phyloP scores from a whole-genome alignment of 2,113 vertebrate species.

The Pterophyllum scalare region DNA sequence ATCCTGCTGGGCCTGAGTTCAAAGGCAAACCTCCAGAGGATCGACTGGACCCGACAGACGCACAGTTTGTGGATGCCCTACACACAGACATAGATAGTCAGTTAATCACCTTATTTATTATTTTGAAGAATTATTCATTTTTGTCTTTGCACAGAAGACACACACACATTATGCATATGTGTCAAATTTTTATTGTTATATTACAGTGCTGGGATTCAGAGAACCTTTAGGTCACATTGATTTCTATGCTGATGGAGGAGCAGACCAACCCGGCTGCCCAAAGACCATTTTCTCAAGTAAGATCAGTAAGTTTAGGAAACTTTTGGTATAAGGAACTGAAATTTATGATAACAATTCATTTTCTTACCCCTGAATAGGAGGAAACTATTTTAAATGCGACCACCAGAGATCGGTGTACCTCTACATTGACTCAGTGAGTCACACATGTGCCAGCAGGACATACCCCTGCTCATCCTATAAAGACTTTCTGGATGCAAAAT shows the following conservation, averaged over 20 bases:
- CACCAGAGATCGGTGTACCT: slow-evolving; percentile 93
- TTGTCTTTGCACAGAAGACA: neutral
- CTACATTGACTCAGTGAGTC: slow-evolving; percentile 83
- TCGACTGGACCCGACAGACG: slow-evolving; percentile 87
- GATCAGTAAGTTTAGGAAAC: neutral
- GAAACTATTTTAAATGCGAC: slow-evolving; percentile 88
- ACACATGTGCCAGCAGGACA: slow-evolving; percentile 73
- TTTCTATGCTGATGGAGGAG: slow-evolving; percentile 92
- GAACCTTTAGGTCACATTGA: slow-evolving; percentile 89
- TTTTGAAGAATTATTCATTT: neutral
- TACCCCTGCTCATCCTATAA: slow-evolving; percentile 88
- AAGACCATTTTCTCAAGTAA: slow-evolving; percentile 88
- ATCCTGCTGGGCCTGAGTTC: slow-evolving; percentile 91
- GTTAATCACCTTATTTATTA: neutral
- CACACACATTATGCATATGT: neutral
- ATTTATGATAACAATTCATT: neutral
- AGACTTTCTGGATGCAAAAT: slow-evolving; percentile 87
- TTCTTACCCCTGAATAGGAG: slow-evolving; percentile 72
- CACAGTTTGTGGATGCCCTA: slow-evolving; percentile 92
- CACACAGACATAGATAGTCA: slow-evolving; percentile 91
- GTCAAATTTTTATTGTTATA: neutral
- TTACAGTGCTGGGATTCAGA: slow-evolving; percentile 85
- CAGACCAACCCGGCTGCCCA: slow-evolving; percentile 92
- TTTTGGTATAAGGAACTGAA: neutral
- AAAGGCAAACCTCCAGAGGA: slow-evolving; percentile 58